phyloP scores from a whole-genome alignment of 2,113 vertebrate species.

The Machaerirhynchus nigripectus region DNA sequence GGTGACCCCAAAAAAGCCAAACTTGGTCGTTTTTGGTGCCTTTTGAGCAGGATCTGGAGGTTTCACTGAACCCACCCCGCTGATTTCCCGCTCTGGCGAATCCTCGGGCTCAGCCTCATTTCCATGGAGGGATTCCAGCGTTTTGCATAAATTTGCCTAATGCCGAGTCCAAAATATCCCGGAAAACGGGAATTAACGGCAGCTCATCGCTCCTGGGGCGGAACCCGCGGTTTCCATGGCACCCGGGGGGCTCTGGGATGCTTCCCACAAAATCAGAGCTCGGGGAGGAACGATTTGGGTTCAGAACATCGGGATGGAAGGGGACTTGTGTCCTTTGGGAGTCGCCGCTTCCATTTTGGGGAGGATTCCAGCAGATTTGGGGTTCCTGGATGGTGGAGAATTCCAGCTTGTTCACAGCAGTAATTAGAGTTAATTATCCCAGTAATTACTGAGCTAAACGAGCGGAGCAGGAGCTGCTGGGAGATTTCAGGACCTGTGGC shows the following conservation, averaged over 20 bases:
- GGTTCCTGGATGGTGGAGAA: neutral
- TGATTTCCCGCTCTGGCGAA: neutral
- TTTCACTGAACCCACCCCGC: neutral
- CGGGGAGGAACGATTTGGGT: neutral
- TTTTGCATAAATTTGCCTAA: constrained; percentile 13
- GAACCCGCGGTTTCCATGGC: neutral
- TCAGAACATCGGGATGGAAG: fast-evolving
- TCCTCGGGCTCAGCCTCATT: neutral
- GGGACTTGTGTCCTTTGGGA: fast-evolving
- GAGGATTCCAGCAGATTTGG: neutral
- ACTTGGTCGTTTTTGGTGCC: fast-evolving
- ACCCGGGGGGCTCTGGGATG: neutral
- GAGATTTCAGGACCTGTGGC: neutral
- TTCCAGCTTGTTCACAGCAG: neutral
- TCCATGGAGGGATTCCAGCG: neutral
- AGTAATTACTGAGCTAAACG: neutral
- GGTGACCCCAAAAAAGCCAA: neutral
- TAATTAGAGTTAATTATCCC: neutral
- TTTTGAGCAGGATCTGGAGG: fast-evolving
- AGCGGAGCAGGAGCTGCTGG: neutral
- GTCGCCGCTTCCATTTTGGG: neutral
- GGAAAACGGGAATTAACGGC: neutral
- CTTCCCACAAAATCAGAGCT: neutral
- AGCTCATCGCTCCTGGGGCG: neutral
- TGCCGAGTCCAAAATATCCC: neutral